A percentile compares a stretch with the other conserved stretches of the same genome.
Evolutionary conservation across 2,113 vertebrate species (phyloP).

Genomic region (Anas platyrhynchos): DNA sequence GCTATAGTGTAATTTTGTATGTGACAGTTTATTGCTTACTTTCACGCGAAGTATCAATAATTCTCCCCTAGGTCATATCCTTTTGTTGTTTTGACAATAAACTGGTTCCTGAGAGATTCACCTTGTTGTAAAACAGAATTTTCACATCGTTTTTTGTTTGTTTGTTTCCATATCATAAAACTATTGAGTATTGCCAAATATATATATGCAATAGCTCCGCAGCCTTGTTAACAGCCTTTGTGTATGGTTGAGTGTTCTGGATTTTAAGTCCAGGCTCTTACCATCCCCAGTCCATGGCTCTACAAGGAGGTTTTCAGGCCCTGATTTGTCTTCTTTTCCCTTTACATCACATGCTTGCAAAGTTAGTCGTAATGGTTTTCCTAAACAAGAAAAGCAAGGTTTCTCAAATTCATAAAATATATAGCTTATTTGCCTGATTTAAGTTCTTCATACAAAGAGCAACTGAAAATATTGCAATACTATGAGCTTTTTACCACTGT

Average conservation of each 20-base stretch:
- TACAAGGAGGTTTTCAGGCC: constrained; percentile 92
- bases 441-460: neutral
- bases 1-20: neutral
- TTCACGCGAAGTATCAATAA: rapidly evolving
- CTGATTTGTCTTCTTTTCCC: constrained; percentile 96
- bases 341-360: constrained; percentile 96
- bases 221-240: neutral
- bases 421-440: neutral
- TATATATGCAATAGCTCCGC: neutral
- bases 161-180: neutral
- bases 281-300: constrained; percentile 92
- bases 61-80: neutral
- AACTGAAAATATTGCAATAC: neutral
- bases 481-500: neutral
- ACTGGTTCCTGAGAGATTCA: neutral
- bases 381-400: constrained; percentile 68
- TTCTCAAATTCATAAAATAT: neutral
- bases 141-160: too few relatives aligned
- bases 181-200: neutral
- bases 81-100: neutral
- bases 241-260: neutral
- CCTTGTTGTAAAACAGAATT: neutral
- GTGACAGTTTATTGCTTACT: neutral
- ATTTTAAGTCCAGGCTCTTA: constrained; percentile 67
- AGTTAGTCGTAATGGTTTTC: constrained; percentile 88